Base-by-base conservation (phyloP, 2,113 vertebrate species). In the Corydoras maculifer region DNA sequence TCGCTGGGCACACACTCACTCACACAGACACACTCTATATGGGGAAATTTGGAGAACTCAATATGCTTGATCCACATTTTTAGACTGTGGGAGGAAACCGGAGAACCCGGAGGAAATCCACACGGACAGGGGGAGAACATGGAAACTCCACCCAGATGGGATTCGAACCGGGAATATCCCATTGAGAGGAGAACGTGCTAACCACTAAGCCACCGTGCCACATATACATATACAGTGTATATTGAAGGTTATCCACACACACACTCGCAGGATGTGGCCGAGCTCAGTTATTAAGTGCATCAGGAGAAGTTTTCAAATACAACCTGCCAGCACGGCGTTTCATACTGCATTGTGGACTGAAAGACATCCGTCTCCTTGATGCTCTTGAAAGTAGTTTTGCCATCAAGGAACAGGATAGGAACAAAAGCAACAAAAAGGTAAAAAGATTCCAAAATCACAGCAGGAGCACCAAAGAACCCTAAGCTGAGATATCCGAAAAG, bases 401-500 rank as follows among this genome's bases (percentile, higher is more conserved):
- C 65, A 73, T 81, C 71, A 77, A 74, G 69, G 77, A 74, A 74
- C 49, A 57, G 59, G 35, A 58, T 48, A 25, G 65, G 35, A 43
- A 43, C 35, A 43, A 43, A 43, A 43, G 35, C 4, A 51, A 55
- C 58, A 53, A 51, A 65, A 77, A 72, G 76, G 61, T 65, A 55
- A 18, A 62, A 57, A 74, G 70, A 77, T 72, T 74, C 70, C 75
- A 77, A 78, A 81, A 79, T 80, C 77, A 78, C 81, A 79, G 76
- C 76, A 12, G 75, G 77, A 62, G 74, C 11, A 50, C 53, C 29
- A 63, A 9, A 11, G 9, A 76, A 76, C 78, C 74, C 77, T 72
- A 68, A 78, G 77, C 74, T 66, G 72, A 79, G 75, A 81, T 78
- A 76, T 77, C 74, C 79, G 65, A 57, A 83, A 75, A 76, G 75